Percentiles rank a stretch among this genome's conserved stretches.
Evolutionary conservation across 2,113 vertebrate genomes (phyloP).

Genomic region (Scolopax mira): DNA sequence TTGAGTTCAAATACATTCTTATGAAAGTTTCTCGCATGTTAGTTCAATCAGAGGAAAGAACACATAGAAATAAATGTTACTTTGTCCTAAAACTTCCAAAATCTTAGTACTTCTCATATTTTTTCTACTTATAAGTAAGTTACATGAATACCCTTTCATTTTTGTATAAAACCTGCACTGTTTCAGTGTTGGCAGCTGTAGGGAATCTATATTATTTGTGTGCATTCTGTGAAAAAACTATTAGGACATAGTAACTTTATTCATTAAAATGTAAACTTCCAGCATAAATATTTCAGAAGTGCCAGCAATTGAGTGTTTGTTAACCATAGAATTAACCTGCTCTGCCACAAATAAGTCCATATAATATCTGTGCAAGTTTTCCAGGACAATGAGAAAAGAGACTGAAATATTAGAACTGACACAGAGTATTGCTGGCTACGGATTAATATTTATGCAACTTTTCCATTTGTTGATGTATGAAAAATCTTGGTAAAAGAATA

Average conservation of each 20-base stretch:
- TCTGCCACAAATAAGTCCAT: slow-evolving; percentile 1
- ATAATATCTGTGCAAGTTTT: slow-evolving; percentile 48
- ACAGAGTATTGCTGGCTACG: slow-evolving; percentile 60
- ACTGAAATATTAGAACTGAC: slow-evolving; percentile 68
- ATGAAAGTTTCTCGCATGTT: slow-evolving; percentile 11
- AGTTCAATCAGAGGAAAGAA: slow-evolving; percentile 41
- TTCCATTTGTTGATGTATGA: slow-evolving; percentile 78
- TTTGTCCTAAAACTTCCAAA: slow-evolving; percentile 57
- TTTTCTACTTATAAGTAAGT: slow-evolving; percentile 63
- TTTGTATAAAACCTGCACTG: slow-evolving; percentile 76
- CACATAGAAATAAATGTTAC: slow-evolving; percentile 50
- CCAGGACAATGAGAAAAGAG: slow-evolving; percentile 62
- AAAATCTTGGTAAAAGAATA: slow-evolving; percentile 73
- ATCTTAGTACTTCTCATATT: slow-evolving; percentile 56
- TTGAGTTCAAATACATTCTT: slow-evolving; percentile 48
- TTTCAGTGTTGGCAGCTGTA: slow-evolving; percentile 77
- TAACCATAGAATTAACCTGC: slow-evolving; percentile 45
- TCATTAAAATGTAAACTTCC: slow-evolving; percentile 77
- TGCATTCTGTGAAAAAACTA: slow-evolving; percentile 78
- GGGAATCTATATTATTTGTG: slow-evolving; percentile 83
- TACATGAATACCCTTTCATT: slow-evolving; percentile 72
- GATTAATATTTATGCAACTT: slow-evolving; percentile 77
- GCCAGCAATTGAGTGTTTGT: slow-evolving; percentile 64
- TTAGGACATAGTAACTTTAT: slow-evolving; percentile 75
- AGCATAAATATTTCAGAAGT: slow-evolving; percentile 65